Evolutionary conservation across 92 coral and sea anemone genomes (phyloP).

Genomic region (Epizoanthus illoricatus): DNA sequence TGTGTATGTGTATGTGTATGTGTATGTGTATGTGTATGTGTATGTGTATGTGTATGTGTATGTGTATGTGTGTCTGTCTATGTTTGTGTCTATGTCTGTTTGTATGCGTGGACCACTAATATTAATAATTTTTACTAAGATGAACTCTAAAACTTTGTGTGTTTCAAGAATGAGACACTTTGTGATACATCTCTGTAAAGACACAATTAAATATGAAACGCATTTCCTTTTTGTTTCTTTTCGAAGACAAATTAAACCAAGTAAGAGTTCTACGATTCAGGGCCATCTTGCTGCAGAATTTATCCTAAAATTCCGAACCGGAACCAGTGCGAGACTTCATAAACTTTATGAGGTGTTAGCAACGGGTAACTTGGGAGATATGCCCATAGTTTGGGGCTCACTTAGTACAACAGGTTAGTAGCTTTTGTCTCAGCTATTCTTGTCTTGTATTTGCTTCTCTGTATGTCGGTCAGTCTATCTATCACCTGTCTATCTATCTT

Average conservation of each 20-base stretch:
- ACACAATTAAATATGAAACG: too few relatives aligned
- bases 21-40: too few relatives aligned
- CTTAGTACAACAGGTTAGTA: constrained; percentile 39
- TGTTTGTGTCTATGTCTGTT: not conserved
- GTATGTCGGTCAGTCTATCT: not conserved
- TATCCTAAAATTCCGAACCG: constrained; percentile 46
- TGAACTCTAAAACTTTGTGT: too few relatives aligned
- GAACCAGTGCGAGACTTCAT: constrained; percentile 45
- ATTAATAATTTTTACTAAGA: too few relatives aligned
- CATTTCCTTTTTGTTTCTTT: not conserved
- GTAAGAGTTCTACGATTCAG: constrained; percentile 51
- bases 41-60: too few relatives aligned
- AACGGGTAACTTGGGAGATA: constrained; percentile 40
- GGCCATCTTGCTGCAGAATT: constrained; percentile 72
- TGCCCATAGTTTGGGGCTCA: constrained; percentile 48
- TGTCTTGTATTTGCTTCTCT: not conserved
- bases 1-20: too few relatives aligned
- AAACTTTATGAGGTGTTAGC: constrained; percentile 51
- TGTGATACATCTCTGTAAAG: too few relatives aligned
- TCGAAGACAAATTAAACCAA: constrained; percentile 54
- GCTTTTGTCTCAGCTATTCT: not conserved
- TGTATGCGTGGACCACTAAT: too few relatives aligned
- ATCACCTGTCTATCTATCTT: too few relatives aligned
- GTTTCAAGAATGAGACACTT: too few relatives aligned
- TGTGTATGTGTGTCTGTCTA: not conserved